A percentile compares a stretch with the other conserved stretches of the same genome.
Conservation (phyloP, 2,888 invertebrate genomes). For the Stratiomys singularior region DNA sequence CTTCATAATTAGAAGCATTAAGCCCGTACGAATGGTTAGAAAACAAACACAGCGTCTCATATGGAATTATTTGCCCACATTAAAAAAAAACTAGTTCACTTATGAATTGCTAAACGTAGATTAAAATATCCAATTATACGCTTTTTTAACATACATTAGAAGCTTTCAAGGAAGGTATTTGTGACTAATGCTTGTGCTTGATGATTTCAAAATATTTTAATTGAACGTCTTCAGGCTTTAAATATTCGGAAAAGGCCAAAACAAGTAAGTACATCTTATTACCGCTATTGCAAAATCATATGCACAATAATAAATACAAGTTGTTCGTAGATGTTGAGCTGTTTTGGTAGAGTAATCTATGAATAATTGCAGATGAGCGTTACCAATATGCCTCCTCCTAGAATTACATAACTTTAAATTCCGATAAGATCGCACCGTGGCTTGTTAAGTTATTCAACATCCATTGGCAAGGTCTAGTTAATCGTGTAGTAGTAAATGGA, state of each 20-base stretch:
- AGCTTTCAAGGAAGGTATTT: constrained; percentile 21
- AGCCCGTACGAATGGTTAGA: no score
- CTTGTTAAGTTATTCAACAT: constrained; percentile 21
- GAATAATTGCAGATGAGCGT: constrained; percentile 7
- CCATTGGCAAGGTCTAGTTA: constrained; percentile 10
- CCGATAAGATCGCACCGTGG: constrained; percentile 31
- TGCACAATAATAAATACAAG: neutral
- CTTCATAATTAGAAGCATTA: no score
- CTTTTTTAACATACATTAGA: constrained; percentile 12
- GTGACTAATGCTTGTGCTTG: constrained; percentile 30
- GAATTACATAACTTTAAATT: constrained; percentile 23
- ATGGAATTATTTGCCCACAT: no score
- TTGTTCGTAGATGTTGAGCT: neutral
- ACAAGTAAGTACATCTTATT: constrained; percentile 19
- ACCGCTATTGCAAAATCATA: neutral
- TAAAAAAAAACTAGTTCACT: no score
- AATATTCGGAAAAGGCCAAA: constrained; percentile 11
- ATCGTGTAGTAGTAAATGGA: constrained; percentile 2
- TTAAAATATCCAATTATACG: neutral
- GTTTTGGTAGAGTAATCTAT: constrained; percentile 12
- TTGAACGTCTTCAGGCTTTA: constrained; percentile 15
- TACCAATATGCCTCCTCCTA: neutral
- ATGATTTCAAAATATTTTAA: constrained; percentile 12
- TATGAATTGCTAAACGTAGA: neutral
- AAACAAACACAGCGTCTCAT: no score